Conservation (phyloP, 2,888 invertebrate species). For the Cheilosia scutellata region DNA sequence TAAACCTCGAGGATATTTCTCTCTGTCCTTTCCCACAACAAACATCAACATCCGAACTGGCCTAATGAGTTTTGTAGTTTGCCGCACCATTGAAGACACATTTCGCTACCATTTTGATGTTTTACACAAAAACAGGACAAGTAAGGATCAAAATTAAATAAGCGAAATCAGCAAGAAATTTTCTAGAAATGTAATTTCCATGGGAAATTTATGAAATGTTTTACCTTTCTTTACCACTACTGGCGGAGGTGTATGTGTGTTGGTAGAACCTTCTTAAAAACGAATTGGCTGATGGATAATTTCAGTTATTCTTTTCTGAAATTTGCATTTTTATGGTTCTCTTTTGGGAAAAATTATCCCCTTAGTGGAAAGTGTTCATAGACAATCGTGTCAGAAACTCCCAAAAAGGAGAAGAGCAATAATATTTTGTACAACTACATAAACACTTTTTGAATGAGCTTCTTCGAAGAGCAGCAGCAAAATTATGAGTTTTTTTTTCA, state of each 20-base stretch:
- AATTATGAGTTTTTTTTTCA: too few relatives aligned
- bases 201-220: conserved; percentile 30
- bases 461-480: too few relatives aligned
- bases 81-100: neutral
- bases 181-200: conserved; percentile 34
- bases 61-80: conserved; percentile 27
- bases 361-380: neutral
- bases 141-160: conserved; percentile 24
- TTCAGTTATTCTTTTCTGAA: neutral
- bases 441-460: too few relatives aligned
- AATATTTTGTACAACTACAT: neutral
- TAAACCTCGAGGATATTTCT: conserved; percentile 18
- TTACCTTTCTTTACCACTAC: conserved; percentile 2
- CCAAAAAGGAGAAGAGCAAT: neutral
- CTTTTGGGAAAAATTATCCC: too few relatives aligned
- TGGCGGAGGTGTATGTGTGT: neutral
- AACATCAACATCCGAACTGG: conserved; percentile 25
- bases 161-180: conserved; percentile 21
- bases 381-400: neutral
- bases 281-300: conserved; percentile 8
- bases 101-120: neutral
- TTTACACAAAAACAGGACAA: conserved; percentile 1
- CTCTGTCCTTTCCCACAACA: neutral
- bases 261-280: neutral
- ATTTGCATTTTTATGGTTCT: conserved; percentile 35